Percentiles rank a stretch among this genome's conserved stretches.
phyloP scores from a whole-genome alignment of 35 echinoderm and acorn worm species.

The Patiria miniata region DNA sequence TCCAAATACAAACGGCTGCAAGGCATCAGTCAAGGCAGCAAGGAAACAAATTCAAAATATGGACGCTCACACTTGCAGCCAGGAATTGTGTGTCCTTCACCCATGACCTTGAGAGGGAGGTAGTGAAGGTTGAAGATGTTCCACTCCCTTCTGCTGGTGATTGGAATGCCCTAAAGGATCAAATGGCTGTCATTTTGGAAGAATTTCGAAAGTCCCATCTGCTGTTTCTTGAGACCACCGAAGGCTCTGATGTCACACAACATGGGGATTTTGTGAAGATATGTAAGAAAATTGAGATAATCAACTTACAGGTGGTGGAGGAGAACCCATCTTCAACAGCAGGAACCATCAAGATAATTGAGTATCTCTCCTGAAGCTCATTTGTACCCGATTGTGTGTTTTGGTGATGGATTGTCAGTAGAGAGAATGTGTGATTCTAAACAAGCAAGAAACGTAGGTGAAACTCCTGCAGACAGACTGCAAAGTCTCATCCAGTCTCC shows the following conservation, averaged over 20 bases:
- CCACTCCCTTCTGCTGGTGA: neutral
- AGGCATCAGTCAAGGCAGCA: no score
- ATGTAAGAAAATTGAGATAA: neutral
- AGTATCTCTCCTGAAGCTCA: neutral
- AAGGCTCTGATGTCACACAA: neutral
- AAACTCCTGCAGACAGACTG: neutral
- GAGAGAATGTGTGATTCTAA: slow-evolving; percentile 3
- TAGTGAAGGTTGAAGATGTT: neutral
- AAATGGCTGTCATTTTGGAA: neutral
- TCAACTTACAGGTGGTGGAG: neutral
- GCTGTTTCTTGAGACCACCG: neutral
- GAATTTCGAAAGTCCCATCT: neutral
- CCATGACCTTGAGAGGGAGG: neutral
- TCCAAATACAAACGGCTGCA: no score
- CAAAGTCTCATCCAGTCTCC: neutral
- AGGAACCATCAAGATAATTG: neutral
- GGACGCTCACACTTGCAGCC: neutral
- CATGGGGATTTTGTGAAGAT: neutral
- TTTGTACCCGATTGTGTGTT: neutral
- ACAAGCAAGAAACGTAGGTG: neutral
- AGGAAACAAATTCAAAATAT: no score
- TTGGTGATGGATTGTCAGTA: neutral
- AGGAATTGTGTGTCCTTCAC: neutral
- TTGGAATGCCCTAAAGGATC: neutral
- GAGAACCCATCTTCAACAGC: neutral